Percentiles rank a stretch among this genome's conserved stretches.
phyloP scores from a whole-genome alignment of 2,113 vertebrate species.

The Procavia capensis region DNA sequence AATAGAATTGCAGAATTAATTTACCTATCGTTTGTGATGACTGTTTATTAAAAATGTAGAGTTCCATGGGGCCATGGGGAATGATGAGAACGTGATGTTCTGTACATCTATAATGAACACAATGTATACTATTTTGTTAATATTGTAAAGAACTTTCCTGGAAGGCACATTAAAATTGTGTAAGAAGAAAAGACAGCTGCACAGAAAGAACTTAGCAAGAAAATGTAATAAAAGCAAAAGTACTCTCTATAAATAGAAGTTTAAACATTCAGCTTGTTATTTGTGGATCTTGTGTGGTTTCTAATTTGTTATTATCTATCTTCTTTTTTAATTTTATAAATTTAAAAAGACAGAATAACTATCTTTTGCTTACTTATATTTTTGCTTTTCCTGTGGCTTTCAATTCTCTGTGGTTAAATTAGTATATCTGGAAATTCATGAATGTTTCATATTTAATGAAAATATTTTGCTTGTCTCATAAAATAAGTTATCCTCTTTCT shows the following conservation, averaged over 20 bases:
- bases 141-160: not conserved
- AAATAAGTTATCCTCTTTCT: not conserved
- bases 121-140: not conserved
- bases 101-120: not conserved
- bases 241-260: not conserved
- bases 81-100: not conserved
- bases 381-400: not conserved
- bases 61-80: not conserved
- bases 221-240: constrained; percentile 7
- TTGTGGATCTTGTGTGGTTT: not conserved
- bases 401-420: not conserved
- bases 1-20: not conserved
- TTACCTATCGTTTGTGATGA: not conserved
- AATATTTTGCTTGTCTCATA: not conserved
- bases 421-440: not conserved
- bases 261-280: not conserved
- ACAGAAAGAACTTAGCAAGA: constrained; percentile 6
- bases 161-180: not conserved
- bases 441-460: not conserved
- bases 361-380: not conserved
- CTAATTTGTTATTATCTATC: not conserved
- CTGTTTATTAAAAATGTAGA: not conserved
- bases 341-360: not conserved
- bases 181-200: not conserved
- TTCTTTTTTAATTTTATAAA: not conserved